Percentiles rank a stretch among this genome's conserved stretches.
Evolutionary conservation across 2,797 vertebrate species (phyloP).

Genomic region (Erethizon dorsatum): DNA sequence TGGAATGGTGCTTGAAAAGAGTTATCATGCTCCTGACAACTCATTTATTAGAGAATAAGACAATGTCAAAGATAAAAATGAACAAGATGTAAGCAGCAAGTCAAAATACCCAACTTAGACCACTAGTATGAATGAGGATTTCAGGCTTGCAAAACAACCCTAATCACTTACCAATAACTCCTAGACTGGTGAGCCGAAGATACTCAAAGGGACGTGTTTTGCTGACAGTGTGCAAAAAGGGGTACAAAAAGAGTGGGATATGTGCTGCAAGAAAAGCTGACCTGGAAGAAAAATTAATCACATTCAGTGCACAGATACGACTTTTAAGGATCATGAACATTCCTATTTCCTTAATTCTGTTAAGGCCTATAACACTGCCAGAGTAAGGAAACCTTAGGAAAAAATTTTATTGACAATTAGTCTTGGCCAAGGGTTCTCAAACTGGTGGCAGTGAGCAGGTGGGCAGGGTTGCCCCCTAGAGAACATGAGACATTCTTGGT

Average conservation of each 20-base stretch:
- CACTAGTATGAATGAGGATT: constrained; percentile 36
- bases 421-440: constrained; percentile 40
- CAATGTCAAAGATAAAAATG: constrained; percentile 47
- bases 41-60: constrained; percentile 52
- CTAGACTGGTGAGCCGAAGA: constrained; percentile 97
- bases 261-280: constrained; percentile 95
- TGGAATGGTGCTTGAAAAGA: constrained; percentile 34
- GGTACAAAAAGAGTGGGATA: constrained; percentile 96
- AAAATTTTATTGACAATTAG: background rate
- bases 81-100: constrained; percentile 9
- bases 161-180: constrained; percentile 95
- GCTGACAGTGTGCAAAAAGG: constrained; percentile 99
- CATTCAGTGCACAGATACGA: constrained; percentile 29
- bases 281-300: constrained; percentile 87
- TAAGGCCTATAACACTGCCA: background rate
- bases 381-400: constrained; percentile 21
- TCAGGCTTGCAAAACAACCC: constrained; percentile 46
- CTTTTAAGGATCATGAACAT: constrained; percentile 47
- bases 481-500: constrained; percentile 28
- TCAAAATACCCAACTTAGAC: constrained; percentile 52
- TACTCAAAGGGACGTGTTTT: constrained; percentile 99
- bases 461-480: background rate
- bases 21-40: background rate
- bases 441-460: background rate
- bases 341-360: constrained; percentile 49